Base-by-base conservation (phyloP, 37 sponge, comb jelly and placozoan genomes). In the Cladorhizidae sp. region DNA sequence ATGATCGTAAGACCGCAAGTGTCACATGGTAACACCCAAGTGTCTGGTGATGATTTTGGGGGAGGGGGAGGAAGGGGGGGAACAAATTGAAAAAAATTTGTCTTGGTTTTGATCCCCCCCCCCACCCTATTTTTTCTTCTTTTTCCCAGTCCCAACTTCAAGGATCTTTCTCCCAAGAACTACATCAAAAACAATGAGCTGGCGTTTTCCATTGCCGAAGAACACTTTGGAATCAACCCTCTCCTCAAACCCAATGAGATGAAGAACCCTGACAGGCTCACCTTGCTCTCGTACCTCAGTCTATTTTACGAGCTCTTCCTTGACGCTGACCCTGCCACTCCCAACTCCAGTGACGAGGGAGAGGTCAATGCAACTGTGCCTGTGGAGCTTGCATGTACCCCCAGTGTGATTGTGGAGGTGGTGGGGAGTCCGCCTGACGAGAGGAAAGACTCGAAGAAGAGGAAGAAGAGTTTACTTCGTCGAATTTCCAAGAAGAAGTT, bases 221-320 rank as follows among this genome's bases (percentile, higher is more conserved):
- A 64, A 63, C 83, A 54, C 80, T 85, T 54, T 40, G 86, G 76
- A 9, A 85, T 94, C 36, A 31, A 77, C 37, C 56, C 57, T 8
- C 59, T 91, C 38, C 76, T 94, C 41, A 91, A 91, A 58, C 92
- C 95, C 0, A 40, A 65, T 0, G 95, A 94, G 71, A 88, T 94
- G 86, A 41, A 33, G n/a, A 33, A 74, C 8, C 89, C 95, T 0
- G 95, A 94, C 77, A 76, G 63, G 23, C 82, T 94, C 36, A 71
- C 89, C 1, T 64, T 94, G 49, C 55, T 94, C 67, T 72, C 88
- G 33, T 94, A 91, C 79, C 82, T 94, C 33, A 77, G 91, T 20
- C 63, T 54, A 8, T 45, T 84, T 57, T 87, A 89, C 38, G 95
- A 94, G 29, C 21, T 80, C n/a, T 91, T 94, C 57, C 59, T 70